Base-by-base conservation (phyloP, 2,113 vertebrate genomes). In the Chiloscyllium plagiosum region DNA sequence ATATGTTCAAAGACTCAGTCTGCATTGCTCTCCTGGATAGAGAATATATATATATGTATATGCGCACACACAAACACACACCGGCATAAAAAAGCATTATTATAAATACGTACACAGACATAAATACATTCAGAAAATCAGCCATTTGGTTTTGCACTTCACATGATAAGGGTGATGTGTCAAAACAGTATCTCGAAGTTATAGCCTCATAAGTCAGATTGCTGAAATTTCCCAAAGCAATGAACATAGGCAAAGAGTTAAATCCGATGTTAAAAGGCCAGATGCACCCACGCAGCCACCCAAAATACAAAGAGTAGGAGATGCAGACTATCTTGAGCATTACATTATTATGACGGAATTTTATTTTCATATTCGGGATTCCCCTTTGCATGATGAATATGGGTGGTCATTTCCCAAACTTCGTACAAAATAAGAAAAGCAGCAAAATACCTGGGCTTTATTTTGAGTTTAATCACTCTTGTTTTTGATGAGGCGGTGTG, bases 351-450 rank as follows among this genome's bases (percentile, higher is more conserved):
- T 70, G 66, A 47, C 50, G 93, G 93, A 94, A 94, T 42, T 95
- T 95, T 50, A 66, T 61, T 52, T 61, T 47, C 42, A 47, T 47
- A 93, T 95, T 22, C 17, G 66, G 92, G 94, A 33, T 52, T 95
- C 37, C 94, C 94, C 94, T 42, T 69, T 50, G 2, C 52, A 76
- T 3, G 3, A 29, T 95, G 68, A 70, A 24, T 29, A 72, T 52
- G 66, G 68, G 52, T 72, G 94, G 69, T 72, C 94, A 52, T 76
- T 95, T 93, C 65, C 89, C 69, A 72, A 24, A 76, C 94, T 24
- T 2, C 1, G 47, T 12, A 72, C 68, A 70, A 29, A 52, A 29
- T 3, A 33, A 42, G 42, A 95, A 93, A 92, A n/a, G 52, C 29
- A 92, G 29, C 66, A 15, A 29, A 42, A 52, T 47, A 33, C 3